Base-by-base conservation (phyloP, 2,888 invertebrate species). In the Meganola albula region DNA sequence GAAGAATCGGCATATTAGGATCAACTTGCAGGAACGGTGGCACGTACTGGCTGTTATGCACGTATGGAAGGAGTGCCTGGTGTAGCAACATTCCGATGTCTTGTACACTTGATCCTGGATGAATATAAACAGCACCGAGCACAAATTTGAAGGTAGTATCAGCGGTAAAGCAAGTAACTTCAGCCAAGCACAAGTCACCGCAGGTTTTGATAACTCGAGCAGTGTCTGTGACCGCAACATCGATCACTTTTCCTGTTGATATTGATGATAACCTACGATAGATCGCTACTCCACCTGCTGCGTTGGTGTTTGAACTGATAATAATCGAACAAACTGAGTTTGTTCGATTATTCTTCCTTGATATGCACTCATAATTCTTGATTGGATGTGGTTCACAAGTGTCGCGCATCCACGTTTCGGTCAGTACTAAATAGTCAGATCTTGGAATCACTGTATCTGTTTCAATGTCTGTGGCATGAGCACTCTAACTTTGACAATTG, bases 261-360 rank as follows among this genome's bases (percentile, higher is more conserved):
- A 9, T 10, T 7, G 16, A 16, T 16, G 16, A 16, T 16, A 16
- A 16, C 6, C n/a, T 48, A 7, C 45, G 24, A 53, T 51, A 53
- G 12, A 48, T 51, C 11, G 51, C 48, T 9, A 51, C 48, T 51
- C 51, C 48, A 44, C 51, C 53, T 24, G 51, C 51, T 30, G 48
- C 44, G 31, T 49, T 44, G 6, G 47, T 45, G 4, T 49, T 37
- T 26, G 51, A 41, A n/a, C n/a, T n/a, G n/a, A n/a, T n/a, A n/a
- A n/a, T n/a, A n/a, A n/a, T n/a, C n/a, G n/a, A n/a, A n/a, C n/a
- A n/a, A n/a, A n/a, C n/a, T n/a, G n/a, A n/a, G 13, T 44, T 12
- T 20, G 41, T 24, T 48, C 45, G 47, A 48, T 48, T 48, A 52
- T 52, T 48, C 35, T 53, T 6, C 34, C 47, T 9, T 10, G 44